Percentiles rank a stretch among this genome's conserved stretches.
Evolutionary conservation across 2,113 vertebrate species (phyloP).

Genomic region (Amazona vittata): DNA sequence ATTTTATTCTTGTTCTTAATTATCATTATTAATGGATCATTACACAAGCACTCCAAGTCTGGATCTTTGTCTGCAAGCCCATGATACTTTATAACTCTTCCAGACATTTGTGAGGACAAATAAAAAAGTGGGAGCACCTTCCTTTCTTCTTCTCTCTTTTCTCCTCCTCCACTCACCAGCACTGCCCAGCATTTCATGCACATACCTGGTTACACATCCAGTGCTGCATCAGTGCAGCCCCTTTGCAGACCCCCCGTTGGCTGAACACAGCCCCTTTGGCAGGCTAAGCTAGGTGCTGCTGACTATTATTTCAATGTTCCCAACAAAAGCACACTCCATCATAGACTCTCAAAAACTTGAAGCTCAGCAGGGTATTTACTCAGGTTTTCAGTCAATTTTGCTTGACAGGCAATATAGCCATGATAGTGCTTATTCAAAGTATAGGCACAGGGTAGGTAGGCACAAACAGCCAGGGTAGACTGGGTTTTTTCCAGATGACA

Average conservation of each 20-base stretch:
- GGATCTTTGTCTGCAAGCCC: not conserved
- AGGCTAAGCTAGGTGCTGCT: not conserved
- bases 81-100: not conserved
- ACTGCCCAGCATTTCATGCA: not conserved
- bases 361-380: not conserved
- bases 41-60: not conserved
- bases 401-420: not conserved
- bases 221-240: not conserved
- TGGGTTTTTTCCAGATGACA: not conserved
- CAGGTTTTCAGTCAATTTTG: not conserved
- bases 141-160: not conserved
- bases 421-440: rapidly evolving
- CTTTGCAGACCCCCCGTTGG: not conserved
- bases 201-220: not conserved
- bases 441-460: not conserved
- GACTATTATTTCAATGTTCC: not conserved
- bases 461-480: not conserved
- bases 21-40: not conserved
- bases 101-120: not conserved
- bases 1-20: not conserved
- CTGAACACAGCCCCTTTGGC: not conserved
- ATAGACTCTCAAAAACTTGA: not conserved
- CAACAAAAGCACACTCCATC: not conserved
- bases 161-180: not conserved
- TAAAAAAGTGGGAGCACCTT: not conserved